These are phyloP conservation scores for Tethea ocularis DNA, from an alignment of 2,888 invertebrate genomes.

Conservation along the genomic window DNA sequence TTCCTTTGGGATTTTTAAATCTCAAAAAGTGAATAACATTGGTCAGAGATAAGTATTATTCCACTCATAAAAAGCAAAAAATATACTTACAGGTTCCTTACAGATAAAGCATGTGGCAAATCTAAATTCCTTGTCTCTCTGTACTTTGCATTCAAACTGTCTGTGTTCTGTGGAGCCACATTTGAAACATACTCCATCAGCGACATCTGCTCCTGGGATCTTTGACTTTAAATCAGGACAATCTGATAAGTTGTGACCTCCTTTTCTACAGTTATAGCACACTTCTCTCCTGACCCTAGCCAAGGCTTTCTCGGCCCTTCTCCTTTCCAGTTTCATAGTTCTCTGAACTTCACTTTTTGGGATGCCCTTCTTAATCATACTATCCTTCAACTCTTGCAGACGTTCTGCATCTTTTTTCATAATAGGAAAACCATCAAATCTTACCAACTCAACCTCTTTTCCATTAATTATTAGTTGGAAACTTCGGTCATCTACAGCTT, in stretches of 20 bases:
- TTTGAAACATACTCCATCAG: constrained; percentile 91
- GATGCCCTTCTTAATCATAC: constrained; percentile 87
- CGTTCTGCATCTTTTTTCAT: constrained; percentile 88
- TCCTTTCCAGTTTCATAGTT: constrained; percentile 87
- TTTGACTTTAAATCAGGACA: constrained; percentile 88
- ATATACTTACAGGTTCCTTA: constrained; percentile 84
- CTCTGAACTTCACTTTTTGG: constrained; percentile 86
- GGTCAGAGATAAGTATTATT: too few relatives aligned
- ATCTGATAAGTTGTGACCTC: constrained; percentile 91
- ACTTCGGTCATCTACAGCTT: constrained; percentile 68
- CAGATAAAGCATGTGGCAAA: constrained; percentile 96
- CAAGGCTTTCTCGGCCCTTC: constrained; percentile 89
- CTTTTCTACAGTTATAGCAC: constrained; percentile 90
- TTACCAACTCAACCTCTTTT: constrained; percentile 83
- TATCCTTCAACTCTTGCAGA: constrained; percentile 83
- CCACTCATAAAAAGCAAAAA: not conserved
- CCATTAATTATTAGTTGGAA: constrained; percentile 86
- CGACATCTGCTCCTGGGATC: constrained; percentile 72
- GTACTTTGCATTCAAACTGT: constrained; percentile 88
- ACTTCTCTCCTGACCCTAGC: constrained; percentile 87
- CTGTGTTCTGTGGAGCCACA: constrained; percentile 95
- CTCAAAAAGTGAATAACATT: too few relatives aligned
- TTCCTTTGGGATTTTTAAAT: too few relatives aligned
- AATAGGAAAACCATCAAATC: constrained; percentile 89
- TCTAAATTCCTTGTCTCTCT: constrained; percentile 86